Percentiles rank a stretch among this genome's conserved stretches.
Conservation (phyloP, 2,888 invertebrate species). For the Harpalus rufipes region DNA sequence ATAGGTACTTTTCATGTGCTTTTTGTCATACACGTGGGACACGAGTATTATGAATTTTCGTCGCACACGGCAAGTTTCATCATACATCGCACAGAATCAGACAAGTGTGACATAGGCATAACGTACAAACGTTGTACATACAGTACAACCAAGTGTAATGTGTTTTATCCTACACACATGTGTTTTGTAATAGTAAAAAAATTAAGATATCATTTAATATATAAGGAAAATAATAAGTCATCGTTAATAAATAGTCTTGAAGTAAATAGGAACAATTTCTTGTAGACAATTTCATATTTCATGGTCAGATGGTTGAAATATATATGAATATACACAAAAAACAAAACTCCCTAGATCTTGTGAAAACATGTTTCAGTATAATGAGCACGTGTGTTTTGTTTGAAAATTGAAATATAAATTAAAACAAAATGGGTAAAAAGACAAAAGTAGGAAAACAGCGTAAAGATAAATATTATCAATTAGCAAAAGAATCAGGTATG, state of each 20-base stretch:
- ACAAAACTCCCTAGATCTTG: slow-evolving; percentile 1
- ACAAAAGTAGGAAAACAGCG: slow-evolving; percentile 98
- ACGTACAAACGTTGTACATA: too few relatives aligned
- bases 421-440: slow-evolving; percentile 92
- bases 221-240: too few relatives aligned
- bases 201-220: too few relatives aligned
- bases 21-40: too few relatives aligned
- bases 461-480: slow-evolving; percentile 98
- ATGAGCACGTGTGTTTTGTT: slow-evolving; percentile 53
- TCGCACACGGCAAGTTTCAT: too few relatives aligned
- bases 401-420: slow-evolving; percentile 41
- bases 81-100: too few relatives aligned
- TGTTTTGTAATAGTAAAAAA: too few relatives aligned
- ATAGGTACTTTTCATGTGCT: too few relatives aligned
- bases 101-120: too few relatives aligned
- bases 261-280: not conserved
- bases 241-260: not conserved
- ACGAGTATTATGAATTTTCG: too few relatives aligned
- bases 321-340: too few relatives aligned
- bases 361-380: slow-evolving; percentile 14
- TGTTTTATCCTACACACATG: too few relatives aligned
- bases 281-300: not conserved
- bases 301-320: not conserved
- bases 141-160: not conserved
- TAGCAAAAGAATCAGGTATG: slow-evolving; percentile 98